Conservation (phyloP, 2,888 invertebrate species). For the Cartodere bifasciata region DNA sequence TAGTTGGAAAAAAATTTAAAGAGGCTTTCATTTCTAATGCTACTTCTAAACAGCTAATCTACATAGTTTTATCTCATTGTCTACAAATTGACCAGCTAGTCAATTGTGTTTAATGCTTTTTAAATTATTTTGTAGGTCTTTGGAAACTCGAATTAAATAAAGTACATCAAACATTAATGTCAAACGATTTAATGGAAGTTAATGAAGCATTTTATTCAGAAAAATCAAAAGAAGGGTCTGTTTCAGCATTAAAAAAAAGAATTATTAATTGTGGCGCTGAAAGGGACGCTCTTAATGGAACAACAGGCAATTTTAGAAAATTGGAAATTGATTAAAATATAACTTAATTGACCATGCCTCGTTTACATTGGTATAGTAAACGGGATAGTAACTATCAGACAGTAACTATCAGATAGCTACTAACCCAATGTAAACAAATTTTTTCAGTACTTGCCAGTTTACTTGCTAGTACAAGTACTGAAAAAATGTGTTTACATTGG, state of each 20-base stretch:
- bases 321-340: slow-evolving; percentile 56
- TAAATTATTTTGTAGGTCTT: slow-evolving; percentile 47
- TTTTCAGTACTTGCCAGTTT: too few species aligned
- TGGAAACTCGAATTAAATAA: slow-evolving; percentile 57
- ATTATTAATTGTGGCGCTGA: slow-evolving; percentile 46
- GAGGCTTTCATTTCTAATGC: slow-evolving; percentile 1
- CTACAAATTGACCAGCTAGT: too few species aligned
- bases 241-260: slow-evolving; percentile 53
- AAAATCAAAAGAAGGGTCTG: slow-evolving; percentile 59
- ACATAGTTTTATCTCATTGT: slow-evolving; percentile 6
- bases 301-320: slow-evolving; percentile 66
- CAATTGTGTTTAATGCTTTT: too few species aligned
- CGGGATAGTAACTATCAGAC: too few species aligned
- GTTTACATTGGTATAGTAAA: too few species aligned
- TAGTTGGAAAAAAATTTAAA: too few species aligned
- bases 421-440: too few species aligned
- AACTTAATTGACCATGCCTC: too few species aligned
- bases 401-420: too few species aligned
- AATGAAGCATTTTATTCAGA: slow-evolving; percentile 55
- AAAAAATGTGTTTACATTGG: too few species aligned
- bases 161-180: slow-evolving; percentile 45
- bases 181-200: slow-evolving; percentile 59
- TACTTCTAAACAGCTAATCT: slow-evolving; percentile 3
- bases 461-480: too few species aligned
- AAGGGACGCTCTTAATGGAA: slow-evolving; percentile 53